Base-by-base conservation (phyloP, 2,113 vertebrate genomes). In the Pseudorhombus dupliciocellatus region DNA sequence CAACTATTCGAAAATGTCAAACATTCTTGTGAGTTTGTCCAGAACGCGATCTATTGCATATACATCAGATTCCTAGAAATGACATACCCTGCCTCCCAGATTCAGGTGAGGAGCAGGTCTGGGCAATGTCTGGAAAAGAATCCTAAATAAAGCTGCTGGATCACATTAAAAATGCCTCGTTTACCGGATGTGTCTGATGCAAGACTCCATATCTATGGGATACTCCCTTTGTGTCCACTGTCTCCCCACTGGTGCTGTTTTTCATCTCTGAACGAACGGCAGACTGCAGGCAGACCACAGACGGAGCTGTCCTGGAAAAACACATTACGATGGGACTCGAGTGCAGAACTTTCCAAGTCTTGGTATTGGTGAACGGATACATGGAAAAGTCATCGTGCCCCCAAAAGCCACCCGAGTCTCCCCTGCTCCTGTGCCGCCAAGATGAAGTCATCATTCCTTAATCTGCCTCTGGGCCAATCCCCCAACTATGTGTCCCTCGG, bases 251-350 rank as follows among this genome's bases (percentile, higher is more conserved):
- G 56, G 62, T 59, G 84, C 71, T 50, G 52, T 25, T 26, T 74
- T 83, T 85, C 81, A 87, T 81, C 61, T 75, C 28, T 51, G 66
- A 79, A 85, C 78, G 60, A 79, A 69, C 65, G 60, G 67, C 74
- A 84, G 74, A 83, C 74, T 22, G 20, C 1, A n/a, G 46, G 53
- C 44, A 63, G 48, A 78, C 80, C 79, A 66, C 83, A 70, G 76
- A 66, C 6, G 2, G 42, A 69, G 66, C 18, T 78, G 81, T 85
- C 80, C 85, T 88, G 88, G 89, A 92, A 92, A 89, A 86, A 77
- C 20, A 65, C 60, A 77, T 80, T 73, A 65, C n/a, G 48, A 82
- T 63, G 61, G 56, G 44, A 60, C 42, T 22, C 62, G 69, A 88
- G 70, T 50, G 75, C 46, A 71, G 66, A 81, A 76, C 59, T 80